phyloP scores from a whole-genome alignment of 2,797 vertebrate species.

The Notolabrus celidotus region DNA sequence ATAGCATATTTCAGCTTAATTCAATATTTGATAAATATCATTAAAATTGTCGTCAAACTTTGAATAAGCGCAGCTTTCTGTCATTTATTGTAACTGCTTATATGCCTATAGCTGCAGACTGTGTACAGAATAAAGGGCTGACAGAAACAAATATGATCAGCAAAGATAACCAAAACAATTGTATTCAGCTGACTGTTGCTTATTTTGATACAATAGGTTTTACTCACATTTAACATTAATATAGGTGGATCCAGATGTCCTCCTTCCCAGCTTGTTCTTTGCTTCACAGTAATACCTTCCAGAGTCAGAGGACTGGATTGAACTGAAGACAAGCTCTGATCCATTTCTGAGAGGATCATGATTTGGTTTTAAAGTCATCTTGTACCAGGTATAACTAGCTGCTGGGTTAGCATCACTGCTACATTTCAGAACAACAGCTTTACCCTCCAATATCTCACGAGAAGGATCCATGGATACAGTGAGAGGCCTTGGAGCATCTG shows the following conservation, averaged over 20 bases:
- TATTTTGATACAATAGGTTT: no score
- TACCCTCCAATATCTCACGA: conserved; percentile 24
- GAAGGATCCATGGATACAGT: conserved; percentile 2
- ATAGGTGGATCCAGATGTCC: rapidly evolving
- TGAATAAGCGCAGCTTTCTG: no score
- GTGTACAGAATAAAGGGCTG: no score
- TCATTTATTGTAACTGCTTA: no score
- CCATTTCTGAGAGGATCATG: rapidly evolving
- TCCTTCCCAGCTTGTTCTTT: no score
- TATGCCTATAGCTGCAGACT: no score
- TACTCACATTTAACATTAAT: conserved; percentile 44
- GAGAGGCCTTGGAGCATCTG: conserved; percentile 18
- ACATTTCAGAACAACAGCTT: conserved; percentile 40
- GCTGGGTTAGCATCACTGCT: conserved; percentile 50
- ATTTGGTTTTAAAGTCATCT: not conserved
- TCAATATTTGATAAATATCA: no score
- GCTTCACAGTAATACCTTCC: conserved; percentile 51
- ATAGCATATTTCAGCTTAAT: no score
- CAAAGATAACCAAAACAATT: no score
- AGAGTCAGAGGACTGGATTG: conserved; percentile 31
- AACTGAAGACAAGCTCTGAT: conserved; percentile 6
- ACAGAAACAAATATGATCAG: no score
- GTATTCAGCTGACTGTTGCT: no score
- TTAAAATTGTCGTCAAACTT: no score
- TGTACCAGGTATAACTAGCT: conserved; percentile 28